A percentile compares a stretch with the other conserved stretches of the same genome.
Evolutionary conservation across 1,140 invertebrate species (phyloP).

Genomic region (Drosophila busckii): DNA sequence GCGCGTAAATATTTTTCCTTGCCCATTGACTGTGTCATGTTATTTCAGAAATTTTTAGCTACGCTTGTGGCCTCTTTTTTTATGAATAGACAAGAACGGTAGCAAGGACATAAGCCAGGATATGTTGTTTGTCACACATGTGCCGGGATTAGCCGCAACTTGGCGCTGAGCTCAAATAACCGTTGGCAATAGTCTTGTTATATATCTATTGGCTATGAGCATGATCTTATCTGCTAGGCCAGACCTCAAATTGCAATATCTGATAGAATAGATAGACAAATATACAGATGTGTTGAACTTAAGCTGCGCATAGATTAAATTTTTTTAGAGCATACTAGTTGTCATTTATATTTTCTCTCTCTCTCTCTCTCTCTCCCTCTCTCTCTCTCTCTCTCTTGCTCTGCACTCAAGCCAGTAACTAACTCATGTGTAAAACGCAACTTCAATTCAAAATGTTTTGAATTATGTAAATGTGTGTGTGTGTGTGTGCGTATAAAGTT

Average conservation of each 20-base stretch:
- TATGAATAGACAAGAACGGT: constrained; percentile 50
- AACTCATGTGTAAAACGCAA: constrained; percentile 39
- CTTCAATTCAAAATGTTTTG: constrained; percentile 36
- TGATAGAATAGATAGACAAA: background rate
- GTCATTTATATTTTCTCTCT: no score
- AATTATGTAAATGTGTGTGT: constrained; percentile 18
- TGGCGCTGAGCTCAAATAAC: constrained; percentile 29
- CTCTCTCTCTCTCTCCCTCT: no score
- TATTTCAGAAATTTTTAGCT: constrained; percentile 29
- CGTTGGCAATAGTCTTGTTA: constrained; percentile 21
- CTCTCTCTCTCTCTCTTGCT: background rate
- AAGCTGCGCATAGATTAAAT: no score
- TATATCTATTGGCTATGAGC: constrained; percentile 20
- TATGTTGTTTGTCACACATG: constrained; percentile 31
- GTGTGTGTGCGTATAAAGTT: no score
- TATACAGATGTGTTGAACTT: background rate
- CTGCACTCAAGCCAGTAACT: constrained; percentile 24
- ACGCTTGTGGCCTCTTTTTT: constrained; percentile 46
- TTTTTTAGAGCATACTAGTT: no score
- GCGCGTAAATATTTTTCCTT: constrained; percentile 78
- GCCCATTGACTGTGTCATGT: constrained; percentile 69
- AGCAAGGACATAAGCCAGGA: constrained; percentile 22
- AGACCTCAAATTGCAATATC: constrained; percentile 49
- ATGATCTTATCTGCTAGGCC: constrained; percentile 60
- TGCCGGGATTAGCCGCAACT: constrained; percentile 54